Base-by-base conservation (phyloP, 2,113 vertebrate species). In the Vulpes ferrilata region DNA sequence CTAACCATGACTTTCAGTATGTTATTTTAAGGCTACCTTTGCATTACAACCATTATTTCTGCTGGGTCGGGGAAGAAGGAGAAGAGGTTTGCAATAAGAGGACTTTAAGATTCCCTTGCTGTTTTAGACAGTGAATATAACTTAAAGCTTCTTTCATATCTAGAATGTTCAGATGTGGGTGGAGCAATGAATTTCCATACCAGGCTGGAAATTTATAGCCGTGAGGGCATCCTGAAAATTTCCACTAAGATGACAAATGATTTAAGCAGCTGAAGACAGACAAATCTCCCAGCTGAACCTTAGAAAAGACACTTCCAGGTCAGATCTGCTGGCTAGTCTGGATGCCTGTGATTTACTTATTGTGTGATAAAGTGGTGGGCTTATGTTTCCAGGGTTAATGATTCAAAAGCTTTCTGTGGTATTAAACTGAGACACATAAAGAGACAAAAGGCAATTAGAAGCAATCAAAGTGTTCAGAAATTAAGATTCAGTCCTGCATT, bases 401-500 rank as follows among this genome's bases (percentile, higher is more conserved):
- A 95, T 93, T 96, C 88, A 55, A 84, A 95, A 98, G 95, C 76
- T 88, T 93, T 97, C 92, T 91, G 27, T 95, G 90, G 81, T 55
- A 86, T 97, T 97, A 90, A 93, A 95, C 35, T 84, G 78, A 95
- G n/a, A 79, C 17, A 89, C 43, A 67, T 79, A 27, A 27, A 87
- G 67, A 90, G 94, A 85, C 86, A 95, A 95, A 96, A 97, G 48
- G 76, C 83, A 94, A 96, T 96, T 95, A 88, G 89, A 71, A 95
- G 83, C 87, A 96, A 96, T 94, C 93, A 96, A 97, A 96, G 62
- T 90, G 84, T 95, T 94, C 84, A 53, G 27, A 94, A 98, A 97
- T 92, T 92, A 97, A 95, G 92, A 93, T 96, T 94, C 35, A 96
- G 84, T 97, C 96, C 80, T 96, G 43, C 92, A 93, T 96, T 96